A percentile compares a stretch with the other conserved stretches of the same genome.
Evolutionary conservation across 2,797 vertebrate species (phyloP).

Genomic region (Tympanoctomys barrerae): DNA sequence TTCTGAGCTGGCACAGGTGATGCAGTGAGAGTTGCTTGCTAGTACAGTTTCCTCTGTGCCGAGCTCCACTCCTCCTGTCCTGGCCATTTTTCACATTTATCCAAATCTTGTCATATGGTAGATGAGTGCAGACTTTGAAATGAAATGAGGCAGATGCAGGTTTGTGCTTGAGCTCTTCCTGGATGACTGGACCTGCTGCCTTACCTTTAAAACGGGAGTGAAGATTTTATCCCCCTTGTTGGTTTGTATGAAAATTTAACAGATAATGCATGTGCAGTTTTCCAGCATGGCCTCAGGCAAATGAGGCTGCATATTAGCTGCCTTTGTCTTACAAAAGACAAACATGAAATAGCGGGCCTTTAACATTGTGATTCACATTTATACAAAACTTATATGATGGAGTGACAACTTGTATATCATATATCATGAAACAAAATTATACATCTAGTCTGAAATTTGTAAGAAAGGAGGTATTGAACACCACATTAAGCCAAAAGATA

Average conservation of each 20-base stretch:
- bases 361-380: constrained; percentile 12
- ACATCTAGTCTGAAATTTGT: constrained; percentile 10
- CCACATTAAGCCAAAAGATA: neutral
- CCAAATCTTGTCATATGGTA: neutral
- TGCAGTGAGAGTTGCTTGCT: constrained; percentile 1
- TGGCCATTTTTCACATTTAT: constrained; percentile 33
- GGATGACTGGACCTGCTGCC: neutral
- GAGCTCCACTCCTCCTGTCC: neutral
- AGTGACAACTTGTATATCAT: neutral
- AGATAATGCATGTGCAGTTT: neutral
- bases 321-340: neutral
- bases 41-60: neutral
- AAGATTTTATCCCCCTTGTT: neutral
- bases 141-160: neutral
- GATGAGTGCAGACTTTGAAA: neutral
- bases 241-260: neutral
- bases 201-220: neutral
- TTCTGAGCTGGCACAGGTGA: neutral
- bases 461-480: neutral
- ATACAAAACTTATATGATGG: neutral
- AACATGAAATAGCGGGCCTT: neutral
- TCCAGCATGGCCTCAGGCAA: neutral
- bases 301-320: neutral
- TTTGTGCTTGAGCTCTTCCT: neutral
- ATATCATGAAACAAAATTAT: neutral